Evolutionary conservation across 2,113 vertebrate genomes (phyloP).

Genomic region (Proteles cristata): DNA sequence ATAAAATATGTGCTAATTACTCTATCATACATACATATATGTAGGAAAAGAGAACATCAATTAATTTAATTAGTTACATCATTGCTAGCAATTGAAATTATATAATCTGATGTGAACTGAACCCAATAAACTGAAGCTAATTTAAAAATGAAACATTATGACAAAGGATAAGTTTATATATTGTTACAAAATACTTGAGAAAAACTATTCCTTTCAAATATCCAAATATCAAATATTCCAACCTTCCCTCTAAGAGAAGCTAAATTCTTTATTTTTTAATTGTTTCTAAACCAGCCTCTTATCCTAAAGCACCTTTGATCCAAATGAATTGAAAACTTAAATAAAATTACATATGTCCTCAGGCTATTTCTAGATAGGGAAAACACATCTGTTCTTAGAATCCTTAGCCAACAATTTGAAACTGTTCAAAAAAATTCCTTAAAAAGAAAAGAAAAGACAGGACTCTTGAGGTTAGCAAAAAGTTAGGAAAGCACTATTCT

Average conservation of each 20-base stretch:
- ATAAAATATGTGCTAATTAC: conserved; percentile 23
- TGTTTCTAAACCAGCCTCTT: conserved; percentile 63
- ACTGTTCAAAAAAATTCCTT: neutral
- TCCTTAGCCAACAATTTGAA: conserved; percentile 13
- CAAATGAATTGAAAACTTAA: conserved; percentile 62
- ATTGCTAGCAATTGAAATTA: neutral
- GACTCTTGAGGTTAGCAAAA: neutral
- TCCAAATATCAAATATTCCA: conserved; percentile 24
- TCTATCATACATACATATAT: neutral
- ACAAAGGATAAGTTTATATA: neutral
- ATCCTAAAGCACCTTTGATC: conserved; percentile 68
- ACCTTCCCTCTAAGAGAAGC: conserved; percentile 23
- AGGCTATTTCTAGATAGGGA: conserved; percentile 45
- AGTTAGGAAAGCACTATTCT: neutral
- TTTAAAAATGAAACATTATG: neutral
- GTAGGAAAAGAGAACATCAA: neutral
- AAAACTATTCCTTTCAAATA: conserved; percentile 35
- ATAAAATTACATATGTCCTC: conserved; percentile 64
- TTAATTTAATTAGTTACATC: neutral
- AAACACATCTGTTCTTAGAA: conserved; percentile 32
- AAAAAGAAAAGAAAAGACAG: neutral
- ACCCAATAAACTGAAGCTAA: neutral
- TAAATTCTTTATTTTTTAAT: conserved; percentile 41
- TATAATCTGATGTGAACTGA: conserved; percentile 13
- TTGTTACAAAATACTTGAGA: conserved; percentile 1